These are phyloP conservation scores for Acropora tenuis DNA, from an alignment of 64 coral and sea anemone species.

Conservation along the genomic window DNA sequence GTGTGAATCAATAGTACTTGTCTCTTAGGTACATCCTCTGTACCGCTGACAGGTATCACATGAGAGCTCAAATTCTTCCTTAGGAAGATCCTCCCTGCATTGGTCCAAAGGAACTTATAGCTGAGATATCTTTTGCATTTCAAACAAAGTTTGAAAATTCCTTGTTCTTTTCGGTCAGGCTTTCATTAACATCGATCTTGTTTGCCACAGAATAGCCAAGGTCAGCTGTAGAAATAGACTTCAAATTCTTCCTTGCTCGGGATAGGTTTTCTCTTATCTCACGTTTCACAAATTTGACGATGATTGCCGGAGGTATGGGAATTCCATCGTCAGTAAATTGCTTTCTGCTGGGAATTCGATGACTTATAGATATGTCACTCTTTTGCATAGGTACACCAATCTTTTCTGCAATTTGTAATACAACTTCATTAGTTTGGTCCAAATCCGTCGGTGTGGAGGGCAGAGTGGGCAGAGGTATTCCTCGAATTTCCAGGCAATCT, in stretches of 20 bases:
- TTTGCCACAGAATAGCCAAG: too few relatives aligned
- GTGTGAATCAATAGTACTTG: too few relatives aligned
- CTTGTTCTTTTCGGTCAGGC: constrained; percentile 54
- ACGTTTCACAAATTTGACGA: constrained; percentile 22
- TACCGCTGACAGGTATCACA: constrained; percentile 2
- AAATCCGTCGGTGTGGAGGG: too few relatives aligned
- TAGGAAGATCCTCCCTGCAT: constrained; percentile 22
- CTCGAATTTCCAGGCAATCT: neutral
- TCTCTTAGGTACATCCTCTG: too few relatives aligned
- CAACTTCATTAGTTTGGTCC: neutral
- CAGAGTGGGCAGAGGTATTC: too few relatives aligned
- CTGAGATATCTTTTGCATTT: constrained; percentile 52
- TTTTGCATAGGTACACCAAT: neutral
- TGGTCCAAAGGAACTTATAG: constrained; percentile 73
- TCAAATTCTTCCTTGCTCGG: too few relatives aligned
- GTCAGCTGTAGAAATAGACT: too few relatives aligned
- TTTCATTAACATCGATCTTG: constrained; percentile 32
- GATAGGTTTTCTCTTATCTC: too few relatives aligned
- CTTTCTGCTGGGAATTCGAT: constrained; percentile 15
- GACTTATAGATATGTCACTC: constrained; percentile 4
- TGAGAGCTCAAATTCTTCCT: constrained; percentile 29
- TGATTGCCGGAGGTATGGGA: neutral
- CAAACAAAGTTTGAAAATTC: constrained; percentile 2
- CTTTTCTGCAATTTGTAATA: neutral
- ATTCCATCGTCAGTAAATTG: too few relatives aligned